Evolutionary conservation across 1,140 invertebrate genomes (phyloP), one percentile per base, ranked within the genome.

Genomic region (Hestina assimilis): DNA sequence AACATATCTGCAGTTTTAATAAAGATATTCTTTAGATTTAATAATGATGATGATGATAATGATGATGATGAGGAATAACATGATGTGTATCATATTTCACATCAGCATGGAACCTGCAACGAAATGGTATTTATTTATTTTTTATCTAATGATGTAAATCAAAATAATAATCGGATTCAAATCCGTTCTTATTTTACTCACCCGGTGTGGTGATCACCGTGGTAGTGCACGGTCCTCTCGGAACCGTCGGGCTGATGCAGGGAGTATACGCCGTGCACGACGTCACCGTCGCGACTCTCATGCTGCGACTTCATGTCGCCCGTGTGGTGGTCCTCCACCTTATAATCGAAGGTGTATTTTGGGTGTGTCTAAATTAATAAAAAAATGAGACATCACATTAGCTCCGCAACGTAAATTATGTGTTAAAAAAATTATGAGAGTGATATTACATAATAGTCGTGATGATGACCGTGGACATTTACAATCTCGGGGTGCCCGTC

Each of bases 191-290:
- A 6, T n/a, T 55, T 60, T n/a, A 9, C 29, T 70, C 58, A 90
- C 68, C 89, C 89, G 41, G 68, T 64, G 55, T 80, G 67, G 56
- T 87, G 72, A 48, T 79, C 69, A 9, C 72, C 75, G 42, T 72
- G 73, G 57, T 86, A 40, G 17, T 42, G 40, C 19, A 90, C 90
- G 35, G 85, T 90, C 55, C 90, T 75, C 72, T 90, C 75, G 55
- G 90, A 91, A 26, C 90, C 90, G 59, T 91, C 89, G 9, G 90
- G 82, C 59, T 90, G 89, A 41, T 89, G 80, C 48, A 90, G 67
- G 14, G 88, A 88, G 81, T 92, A 93, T 17, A 79, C 75, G 64
- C 90, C 90, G 72, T 90, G 86, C 42, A 91, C 87, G 2, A 83
- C 79, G 55, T 89, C 89, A 43, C 90, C 89, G 61, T 90, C 89